Base-by-base conservation (phyloP, 2,797 vertebrate genomes). In the Emys orbicularis region DNA sequence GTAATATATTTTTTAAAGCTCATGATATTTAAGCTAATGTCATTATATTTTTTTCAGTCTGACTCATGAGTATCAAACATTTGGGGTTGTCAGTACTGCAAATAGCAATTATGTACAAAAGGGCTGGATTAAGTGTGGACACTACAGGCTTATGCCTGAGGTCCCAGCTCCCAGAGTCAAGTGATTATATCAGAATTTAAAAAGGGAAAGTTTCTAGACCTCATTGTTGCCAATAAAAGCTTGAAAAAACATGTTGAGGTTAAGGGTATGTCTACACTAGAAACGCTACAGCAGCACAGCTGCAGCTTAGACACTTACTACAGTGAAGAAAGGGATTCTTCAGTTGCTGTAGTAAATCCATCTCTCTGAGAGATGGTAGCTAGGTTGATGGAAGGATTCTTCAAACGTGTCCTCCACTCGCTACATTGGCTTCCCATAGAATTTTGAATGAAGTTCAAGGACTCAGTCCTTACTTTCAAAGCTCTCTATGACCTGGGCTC, bases 1-100 rank as follows among this genome's bases (percentile, higher is more conserved):
- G 1, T 1, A 0, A 12, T 34, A 82, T 12, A 0, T n/a, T 49
- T 82, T 49, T 74, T 27, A 1, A 1, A 21, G 80, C 61, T 81
- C 59, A 41, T 82, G 41, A 90, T 79, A 79, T 27, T 86, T 74
- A 56, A 86, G 49, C 44, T 56, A 0, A 54, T 44, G 94, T 83
- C 50, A 37, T 68, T n/a, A 65, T 31, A 47, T 21, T 84, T 8
- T 3, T 13, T 6, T 79, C 29, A 79, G 72, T 29, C 29, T 79
- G 65, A 31, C 27, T 89, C 53, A 86, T 74, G 21, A 77, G 44
- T 57, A 50, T 25, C 18, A 47, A 94, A 72, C 6, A 11, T 76
- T 47, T 27, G 5, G 12, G 23, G 41, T 8, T 81, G 12, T 10
- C 41, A 79, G 65, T 68, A 25, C 41, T 76, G 23, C 31, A 87